Evolutionary conservation across 2,113 vertebrate species (phyloP), one percentile per base, ranked within the genome.

Genomic region (Holacanthus passer): DNA sequence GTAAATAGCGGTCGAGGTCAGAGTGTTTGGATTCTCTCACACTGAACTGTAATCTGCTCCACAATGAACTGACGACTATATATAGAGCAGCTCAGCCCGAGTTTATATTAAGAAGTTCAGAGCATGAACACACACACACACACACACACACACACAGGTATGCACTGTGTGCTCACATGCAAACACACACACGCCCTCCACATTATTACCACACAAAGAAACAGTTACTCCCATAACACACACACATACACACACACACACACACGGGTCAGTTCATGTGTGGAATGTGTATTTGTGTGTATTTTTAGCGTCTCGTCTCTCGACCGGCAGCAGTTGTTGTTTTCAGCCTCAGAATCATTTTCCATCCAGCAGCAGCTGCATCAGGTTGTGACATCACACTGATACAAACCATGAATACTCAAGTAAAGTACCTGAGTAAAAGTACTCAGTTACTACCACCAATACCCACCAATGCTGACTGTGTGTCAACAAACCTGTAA

Each of bases 241-340:
- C 24, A 37, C 35, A 37, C 35, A 37, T 8, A 60, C 70, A 76
- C 58, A 71, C 41, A 14, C 4, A 45, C 27, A 74, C 39, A 50
- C 50, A 7, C 35, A n/a, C 0, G 20, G 37, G 10, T n/a, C 12
- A 48, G 45, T 53, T 58, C 32, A 24, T 10, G 66, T 56, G 52
- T 77, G 85, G 87, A 86, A 88, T 89, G 83, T 73, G 55, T 55
- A 14, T 10, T 20, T 65, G 72, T 20, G 73, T 80, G 79, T 91
- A 87, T 92, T 87, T 91, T 84, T 88, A 86, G 88, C 16, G 7
- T n/a, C n/a, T n/a, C n/a, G n/a, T n/a, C n/a, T n/a, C n/a, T 22
- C 24, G 29, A n/a, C n/a, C 9, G 41, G 52, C 82, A 72, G 71
- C 88, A 85, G 90, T 79, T 85, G 89, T 82, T 85, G 69, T 85